Evolutionary conservation across 2,113 vertebrate genomes (phyloP), one percentile per base, ranked within the genome.

Genomic region (Phalacrocorax pelagicus): DNA sequence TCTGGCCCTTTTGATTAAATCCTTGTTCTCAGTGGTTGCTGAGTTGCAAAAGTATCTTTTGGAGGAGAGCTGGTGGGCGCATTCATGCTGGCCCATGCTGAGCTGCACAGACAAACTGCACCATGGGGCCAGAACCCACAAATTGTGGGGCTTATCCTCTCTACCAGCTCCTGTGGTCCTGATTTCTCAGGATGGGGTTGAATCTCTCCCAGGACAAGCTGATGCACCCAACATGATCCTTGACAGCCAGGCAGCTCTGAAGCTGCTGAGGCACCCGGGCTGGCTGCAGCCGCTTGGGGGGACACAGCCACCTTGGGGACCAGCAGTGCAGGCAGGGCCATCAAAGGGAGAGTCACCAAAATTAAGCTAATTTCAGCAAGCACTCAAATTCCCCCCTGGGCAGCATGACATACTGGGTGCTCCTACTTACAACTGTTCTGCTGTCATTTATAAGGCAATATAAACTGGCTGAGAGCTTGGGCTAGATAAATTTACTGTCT

Each of bases 81-180:
- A 0, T 78, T 34, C 40, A 13, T 16, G 2, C 15, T 73, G 58
- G 17, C 12, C 27, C 6, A 1, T 19, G 36, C 27, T 3, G 15
- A 54, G 26, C 0, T 63, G 9, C n/a, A 36, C 8, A 52, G 32
- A 18, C 42, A 70, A 61, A 70, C 32, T 38, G 42, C 57, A 23
- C 27, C 44, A 17, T 0, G 1, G 27, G 20, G 15, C 34, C 18
- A 44, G 81, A 78, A 18, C 26, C 2, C 2, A 14, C 10, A 0
- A 15, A 18, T 1, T 40, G 32, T 2, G 3, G 42, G n/a, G 36
- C 47, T 36, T 36, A 9, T 36, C 51, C 52, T 70, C 46, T 65
- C n/a, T 13, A 22, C 12, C 59, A 70, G 30, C 17, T 73, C 49
- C 91, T 32, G 32, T 3, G 1, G 7, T 30, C 36, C 55, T 7